phyloP scores from a whole-genome alignment of 2,113 vertebrate species.

The Fulmarus glacialis region DNA sequence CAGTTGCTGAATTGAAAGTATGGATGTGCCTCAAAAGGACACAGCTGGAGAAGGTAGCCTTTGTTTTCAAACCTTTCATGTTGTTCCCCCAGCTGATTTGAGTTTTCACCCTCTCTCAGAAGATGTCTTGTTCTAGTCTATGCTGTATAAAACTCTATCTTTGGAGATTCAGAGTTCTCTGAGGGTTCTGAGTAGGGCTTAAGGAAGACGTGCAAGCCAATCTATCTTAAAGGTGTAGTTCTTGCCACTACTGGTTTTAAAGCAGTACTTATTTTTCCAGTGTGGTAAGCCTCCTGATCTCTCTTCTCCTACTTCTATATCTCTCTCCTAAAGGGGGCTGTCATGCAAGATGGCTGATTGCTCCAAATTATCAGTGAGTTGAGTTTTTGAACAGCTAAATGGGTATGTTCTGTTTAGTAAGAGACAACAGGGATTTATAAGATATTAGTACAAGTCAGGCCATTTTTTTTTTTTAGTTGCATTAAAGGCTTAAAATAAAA shows the following conservation, averaged over 20 bases:
- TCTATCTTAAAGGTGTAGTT: not conserved
- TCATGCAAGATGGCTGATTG: not conserved
- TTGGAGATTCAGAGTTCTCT: not conserved
- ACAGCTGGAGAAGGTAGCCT: not conserved
- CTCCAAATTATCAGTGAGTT: not conserved
- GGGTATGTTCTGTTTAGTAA: not conserved
- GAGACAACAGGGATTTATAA: not conserved
- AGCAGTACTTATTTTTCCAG: not conserved
- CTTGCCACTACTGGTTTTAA: not conserved
- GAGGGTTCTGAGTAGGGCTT: not conserved
- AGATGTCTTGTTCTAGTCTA: not conserved
- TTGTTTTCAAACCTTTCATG: not conserved
- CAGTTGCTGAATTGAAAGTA: not conserved
- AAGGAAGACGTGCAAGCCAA: not conserved
- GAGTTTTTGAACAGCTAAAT: not conserved
- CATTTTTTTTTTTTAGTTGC: not conserved
- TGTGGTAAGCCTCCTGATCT: not conserved
- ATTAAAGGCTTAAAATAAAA: not conserved
- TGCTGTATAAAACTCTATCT: not conserved
- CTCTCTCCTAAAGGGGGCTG: not conserved
- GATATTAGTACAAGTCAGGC: not conserved
- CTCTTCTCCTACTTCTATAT: not conserved
- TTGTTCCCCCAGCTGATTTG: not conserved
- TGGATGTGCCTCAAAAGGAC: not conserved
- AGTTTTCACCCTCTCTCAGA: not conserved